phyloP scores from a whole-genome alignment of 2,888 invertebrate species.

The Agrypnus murinus region DNA sequence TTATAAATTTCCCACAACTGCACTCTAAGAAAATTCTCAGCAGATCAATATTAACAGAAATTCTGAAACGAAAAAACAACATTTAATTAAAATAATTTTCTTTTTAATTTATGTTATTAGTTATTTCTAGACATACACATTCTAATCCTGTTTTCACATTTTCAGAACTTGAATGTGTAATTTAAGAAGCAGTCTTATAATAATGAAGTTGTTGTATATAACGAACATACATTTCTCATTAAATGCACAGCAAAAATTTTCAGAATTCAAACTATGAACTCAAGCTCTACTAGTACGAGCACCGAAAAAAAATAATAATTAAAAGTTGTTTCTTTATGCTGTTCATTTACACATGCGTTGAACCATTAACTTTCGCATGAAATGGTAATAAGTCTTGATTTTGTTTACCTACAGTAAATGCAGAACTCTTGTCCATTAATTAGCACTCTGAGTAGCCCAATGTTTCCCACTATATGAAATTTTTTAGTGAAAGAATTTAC shows the following conservation, averaged over 20 bases:
- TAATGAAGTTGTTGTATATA: neutral
- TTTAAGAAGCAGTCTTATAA: no score
- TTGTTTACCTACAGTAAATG: constrained; percentile 23
- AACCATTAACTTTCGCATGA: constrained; percentile 16
- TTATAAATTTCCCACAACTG: no score
- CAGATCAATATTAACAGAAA: neutral
- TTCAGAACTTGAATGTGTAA: no score
- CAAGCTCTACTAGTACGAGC: no score
- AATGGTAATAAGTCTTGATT: constrained; percentile 25
- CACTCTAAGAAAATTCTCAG: neutral
- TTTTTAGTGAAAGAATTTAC: constrained; percentile 14
- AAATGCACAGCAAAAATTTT: neutral
- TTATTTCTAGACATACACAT: no score
- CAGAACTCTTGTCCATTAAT: constrained; percentile 25
- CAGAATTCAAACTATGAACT: no score
- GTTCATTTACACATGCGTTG: constrained; percentile 15
- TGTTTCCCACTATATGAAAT: constrained; percentile 7
- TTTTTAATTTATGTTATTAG: no score
- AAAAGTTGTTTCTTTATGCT: constrained; percentile 1
- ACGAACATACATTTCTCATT: constrained; percentile 4
- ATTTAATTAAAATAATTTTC: no score
- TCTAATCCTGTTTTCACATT: no score
- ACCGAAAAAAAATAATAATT: neutral
- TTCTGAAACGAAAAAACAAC: no score
- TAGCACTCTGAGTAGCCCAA: constrained; percentile 4